A percentile compares a stretch with the other conserved stretches of the same genome.
These are phyloP conservation scores for Camponotus pennsylvanicus DNA, from an alignment of 1,140 invertebrate species.

Conservation along the genomic window DNA sequence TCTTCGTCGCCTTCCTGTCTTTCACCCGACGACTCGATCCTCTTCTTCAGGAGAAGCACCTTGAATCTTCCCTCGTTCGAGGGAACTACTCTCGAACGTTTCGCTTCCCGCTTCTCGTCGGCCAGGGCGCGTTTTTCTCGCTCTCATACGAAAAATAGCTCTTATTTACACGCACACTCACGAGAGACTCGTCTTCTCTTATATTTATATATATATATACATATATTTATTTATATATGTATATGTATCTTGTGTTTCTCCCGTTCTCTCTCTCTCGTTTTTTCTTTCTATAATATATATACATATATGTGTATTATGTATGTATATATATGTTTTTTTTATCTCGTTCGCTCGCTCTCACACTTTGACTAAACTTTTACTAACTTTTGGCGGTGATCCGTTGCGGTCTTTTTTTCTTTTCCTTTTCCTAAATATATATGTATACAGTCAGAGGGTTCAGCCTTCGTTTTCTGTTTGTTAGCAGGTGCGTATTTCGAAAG, in stretches of 20 bases:
- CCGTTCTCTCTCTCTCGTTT: conserved; percentile 13
- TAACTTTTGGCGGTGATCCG: conserved; percentile 67
- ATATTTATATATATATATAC: conserved; percentile 20
- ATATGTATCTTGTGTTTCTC: conserved; percentile 24
- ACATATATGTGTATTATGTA: conserved; percentile 33
- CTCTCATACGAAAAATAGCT: conserved; percentile 75
- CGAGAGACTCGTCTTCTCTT: conserved; percentile 12
- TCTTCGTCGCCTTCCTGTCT: conserved; percentile 14
- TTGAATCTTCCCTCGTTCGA: conserved; percentile 64
- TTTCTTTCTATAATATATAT: conserved; percentile 34
- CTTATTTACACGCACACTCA: conserved; percentile 72
- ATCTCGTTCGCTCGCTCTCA: conserved; percentile 19
- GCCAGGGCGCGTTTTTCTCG: conserved; percentile 58
- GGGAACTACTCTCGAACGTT: conserved; percentile 56
- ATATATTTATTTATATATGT: conserved; percentile 32
- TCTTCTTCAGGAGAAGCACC: conserved; percentile 17
- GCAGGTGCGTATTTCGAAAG: conserved; percentile 49
- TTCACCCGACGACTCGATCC: conserved; percentile 36
- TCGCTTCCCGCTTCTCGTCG: conserved; percentile 60
- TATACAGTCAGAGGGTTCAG: conserved; percentile 51
- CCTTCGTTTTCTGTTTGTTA: conserved; percentile 50
- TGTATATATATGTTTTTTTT: conserved; percentile 38
- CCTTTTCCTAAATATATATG: conserved; percentile 45
- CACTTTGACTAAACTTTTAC: conserved; percentile 60
- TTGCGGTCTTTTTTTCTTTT: conserved; percentile 49